phyloP scores from a whole-genome alignment of 2,113 vertebrate genomes.

The Cacatua alba region DNA sequence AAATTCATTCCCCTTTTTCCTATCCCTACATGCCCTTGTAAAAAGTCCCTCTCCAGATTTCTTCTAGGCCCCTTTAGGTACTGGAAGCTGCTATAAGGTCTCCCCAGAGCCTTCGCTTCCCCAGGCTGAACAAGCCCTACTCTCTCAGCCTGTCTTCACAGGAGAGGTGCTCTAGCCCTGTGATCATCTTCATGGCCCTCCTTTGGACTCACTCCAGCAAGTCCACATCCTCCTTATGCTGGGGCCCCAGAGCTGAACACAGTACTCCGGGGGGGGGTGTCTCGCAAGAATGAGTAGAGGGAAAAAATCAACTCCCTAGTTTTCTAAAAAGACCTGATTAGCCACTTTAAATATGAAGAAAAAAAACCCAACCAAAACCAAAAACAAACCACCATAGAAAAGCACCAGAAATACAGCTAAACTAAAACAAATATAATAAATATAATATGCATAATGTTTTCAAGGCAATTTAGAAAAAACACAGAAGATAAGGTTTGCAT shows the following conservation, averaged over 20 bases:
- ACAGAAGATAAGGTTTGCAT: background rate
- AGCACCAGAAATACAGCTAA: background rate
- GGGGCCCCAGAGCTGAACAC: background rate
- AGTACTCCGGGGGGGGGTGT: background rate
- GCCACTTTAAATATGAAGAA: background rate
- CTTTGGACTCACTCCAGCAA: background rate
- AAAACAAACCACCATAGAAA: background rate
- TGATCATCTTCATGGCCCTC: background rate
- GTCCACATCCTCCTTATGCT: background rate
- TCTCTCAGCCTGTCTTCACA: background rate
- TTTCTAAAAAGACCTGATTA: background rate
- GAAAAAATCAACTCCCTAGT: background rate
- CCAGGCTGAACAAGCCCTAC: background rate
- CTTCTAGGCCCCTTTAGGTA: background rate
- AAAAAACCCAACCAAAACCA: background rate
- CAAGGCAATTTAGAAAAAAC: background rate
- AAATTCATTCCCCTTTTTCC: background rate
- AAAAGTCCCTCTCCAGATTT: background rate
- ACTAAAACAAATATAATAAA: background rate
- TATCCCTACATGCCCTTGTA: background rate
- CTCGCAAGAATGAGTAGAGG: background rate
- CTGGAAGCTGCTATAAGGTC: background rate
- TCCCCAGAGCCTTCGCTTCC: background rate
- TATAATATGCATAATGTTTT: background rate
- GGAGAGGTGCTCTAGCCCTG: background rate